Conservation (phyloP, 2,113 vertebrate genomes). For the Podarcis raffonei region DNA sequence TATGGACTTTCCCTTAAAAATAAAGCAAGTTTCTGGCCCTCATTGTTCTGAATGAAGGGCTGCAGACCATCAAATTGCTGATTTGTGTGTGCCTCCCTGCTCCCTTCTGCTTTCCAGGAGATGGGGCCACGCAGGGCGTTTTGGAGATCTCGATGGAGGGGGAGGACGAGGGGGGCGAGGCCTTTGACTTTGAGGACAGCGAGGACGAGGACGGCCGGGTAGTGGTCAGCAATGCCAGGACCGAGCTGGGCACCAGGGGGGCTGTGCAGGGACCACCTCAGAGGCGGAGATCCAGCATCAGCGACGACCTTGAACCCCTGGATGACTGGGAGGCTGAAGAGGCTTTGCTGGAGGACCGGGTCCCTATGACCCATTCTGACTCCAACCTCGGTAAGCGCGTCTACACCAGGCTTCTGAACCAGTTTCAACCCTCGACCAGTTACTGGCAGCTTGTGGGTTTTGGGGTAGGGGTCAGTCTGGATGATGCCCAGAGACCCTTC, state of each 20-base stretch:
- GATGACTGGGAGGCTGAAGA: neutral
- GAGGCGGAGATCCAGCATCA: neutral
- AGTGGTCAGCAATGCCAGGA: slow-evolving; percentile 17
- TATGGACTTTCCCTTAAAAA: too few species aligned
- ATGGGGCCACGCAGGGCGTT: neutral
- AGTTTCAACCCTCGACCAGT: neutral
- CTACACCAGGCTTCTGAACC: too few species aligned
- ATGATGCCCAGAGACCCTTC: too few species aligned
- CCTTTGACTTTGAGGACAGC: slow-evolving; percentile 62
- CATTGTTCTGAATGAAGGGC: too few species aligned
- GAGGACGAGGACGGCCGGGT: slow-evolving; percentile 42
- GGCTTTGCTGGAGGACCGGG: neutral
- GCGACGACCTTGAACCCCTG: neutral
- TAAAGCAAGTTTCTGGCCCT: too few species aligned
- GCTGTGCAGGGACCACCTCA: slow-evolving; percentile 22
- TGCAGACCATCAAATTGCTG: too few species aligned
- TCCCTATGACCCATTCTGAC: neutral
- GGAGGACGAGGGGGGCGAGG: slow-evolving; percentile 45
- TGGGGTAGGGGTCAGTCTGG: too few species aligned
- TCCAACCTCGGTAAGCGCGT: slow-evolving; percentile 17
- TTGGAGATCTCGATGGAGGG: neutral
- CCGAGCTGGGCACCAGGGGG: rapidly evolving
- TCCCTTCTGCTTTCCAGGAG: neutral
- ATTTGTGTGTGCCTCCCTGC: too few species aligned
- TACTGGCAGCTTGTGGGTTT: too few species aligned